Evolutionary conservation across 2,888 invertebrate species (phyloP).

Genomic region (Mythimna pallens): DNA sequence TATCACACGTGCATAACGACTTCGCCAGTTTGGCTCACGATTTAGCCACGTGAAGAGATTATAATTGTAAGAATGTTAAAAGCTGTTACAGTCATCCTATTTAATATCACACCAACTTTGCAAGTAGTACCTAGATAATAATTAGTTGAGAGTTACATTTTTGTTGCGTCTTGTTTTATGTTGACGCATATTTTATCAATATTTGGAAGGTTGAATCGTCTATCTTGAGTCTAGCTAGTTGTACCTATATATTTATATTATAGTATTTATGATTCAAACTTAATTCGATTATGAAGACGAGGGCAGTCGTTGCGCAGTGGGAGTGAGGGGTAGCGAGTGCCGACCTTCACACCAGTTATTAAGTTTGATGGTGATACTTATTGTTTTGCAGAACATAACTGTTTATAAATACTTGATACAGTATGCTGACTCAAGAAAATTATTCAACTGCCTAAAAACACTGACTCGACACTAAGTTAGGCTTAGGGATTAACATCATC

Average conservation of each 20-base stretch:
- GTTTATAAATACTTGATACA: not conserved
- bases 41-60: conserved; percentile 2
- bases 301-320: not conserved
- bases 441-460: not conserved
- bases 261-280: not conserved
- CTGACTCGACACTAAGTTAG: not conserved
- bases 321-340: not conserved
- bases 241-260: not conserved
- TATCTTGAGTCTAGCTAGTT: conserved; percentile 18
- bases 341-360: not conserved
- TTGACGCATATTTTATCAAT: conserved; percentile 9
- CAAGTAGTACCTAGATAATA: not conserved
- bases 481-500: conserved; percentile 3
- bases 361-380: not conserved
- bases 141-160: not conserved
- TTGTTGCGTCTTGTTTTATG: not conserved
- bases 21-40: conserved; percentile 2
- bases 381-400: not conserved
- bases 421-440: not conserved
- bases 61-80: not conserved
- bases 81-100: not conserved
- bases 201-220: conserved; percentile 9
- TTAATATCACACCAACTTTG: not conserved
- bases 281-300: not conserved
- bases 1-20: conserved; percentile 5